Base-by-base conservation (phyloP, 2,797 vertebrate genomes). In the Muscicapa comitata region DNA sequence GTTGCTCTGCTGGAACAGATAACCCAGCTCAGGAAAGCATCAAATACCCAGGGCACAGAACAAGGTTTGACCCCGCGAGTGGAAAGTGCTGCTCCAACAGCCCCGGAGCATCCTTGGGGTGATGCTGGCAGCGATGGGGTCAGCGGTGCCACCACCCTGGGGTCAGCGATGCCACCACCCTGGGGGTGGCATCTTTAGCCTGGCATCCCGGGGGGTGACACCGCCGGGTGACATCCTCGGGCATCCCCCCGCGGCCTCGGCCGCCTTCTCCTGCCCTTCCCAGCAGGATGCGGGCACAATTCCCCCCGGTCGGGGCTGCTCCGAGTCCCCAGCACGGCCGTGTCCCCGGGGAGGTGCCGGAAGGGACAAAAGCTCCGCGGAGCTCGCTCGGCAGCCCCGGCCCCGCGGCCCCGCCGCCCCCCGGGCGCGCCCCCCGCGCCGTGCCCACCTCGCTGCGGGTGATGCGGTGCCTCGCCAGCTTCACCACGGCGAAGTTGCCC, bases 401-500 rank as follows among this genome's bases (percentile, higher is more conserved):
- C 48, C 25, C 48, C 24, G 63, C 42, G 42, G 42, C 61, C 47
- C 48, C 50, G 50, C 50, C 26, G 26, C 50, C 28, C 50, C 50
- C 26, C 50, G 28, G 50, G 50, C 50, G 50, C 50, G 28, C 28
- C 50, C 81, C 65, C 82, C 42, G 33, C 38, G 47, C 43, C 48
- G 17, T 65, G 42, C 93, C 81, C 96, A 99, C 99, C 99, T 99
- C 99, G 72, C 98, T 99, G 98, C 99, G 99, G 96, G 99, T 99
- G 97, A 99, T 99, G 91, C 99, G 98, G 97, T 99, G 99, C 97
- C 99, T 97, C 62, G 99, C 99, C 97, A 99, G 98, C 98, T 99
- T 99, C 96, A 99, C 99, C 68, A 99, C 99, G 5, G 99, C 99
- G 97, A 99, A 99, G 98, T 99, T 99, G 94, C 99, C 99, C 97